Evolutionary conservation across 2,797 vertebrate species (phyloP), one percentile per base, ranked within the genome.

Genomic region (Clarias platycephalus): DNA sequence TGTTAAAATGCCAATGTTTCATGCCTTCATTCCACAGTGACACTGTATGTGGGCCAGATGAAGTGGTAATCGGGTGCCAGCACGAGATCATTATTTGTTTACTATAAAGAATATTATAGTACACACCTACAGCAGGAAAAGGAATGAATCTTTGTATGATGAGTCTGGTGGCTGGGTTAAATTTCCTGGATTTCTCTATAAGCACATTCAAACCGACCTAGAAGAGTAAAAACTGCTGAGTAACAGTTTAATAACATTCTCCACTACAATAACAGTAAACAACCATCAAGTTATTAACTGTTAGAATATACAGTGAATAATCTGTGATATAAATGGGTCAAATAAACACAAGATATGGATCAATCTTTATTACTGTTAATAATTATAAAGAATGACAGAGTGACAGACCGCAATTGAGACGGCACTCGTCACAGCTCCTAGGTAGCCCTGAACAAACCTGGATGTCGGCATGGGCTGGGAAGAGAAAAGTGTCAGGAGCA

Each of bases 101-200:
- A 5, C 5, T 77, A 28, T 53, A 40, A 64, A 26, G 37, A 26
- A 80, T n/a, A 82, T 34, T 24, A 85, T 18, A 57, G 10, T 55
- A 89, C 87, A 18, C 49, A 99, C 98, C 98, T 31, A 99, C 97
- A 82, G 98, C 97, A 22, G 97, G 97, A 89, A 99, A 99, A 0
- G 98, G 98, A 90, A 99, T 96, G 0, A 99, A 95, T 91, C 97
- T 96, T 95, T 99, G 97, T 86, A 99, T 97, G 70, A 99, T 93
- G 89, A 96, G 96, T 86, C 97, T 96, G 76, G 97, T 98, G 86
- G 97, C 94, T 0, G 97, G 98, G 40, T 94, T 97, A 90, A 97
- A 95, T 89, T 94, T 97, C 93, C 95, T 96, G 88, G 98, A 97
- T 91, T 96, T 98, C 92, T 98, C 94, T 90, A 99, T 95, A 90